Conservation (phyloP, 2,797 vertebrate genomes). For the Semotilus atromaculatus region DNA sequence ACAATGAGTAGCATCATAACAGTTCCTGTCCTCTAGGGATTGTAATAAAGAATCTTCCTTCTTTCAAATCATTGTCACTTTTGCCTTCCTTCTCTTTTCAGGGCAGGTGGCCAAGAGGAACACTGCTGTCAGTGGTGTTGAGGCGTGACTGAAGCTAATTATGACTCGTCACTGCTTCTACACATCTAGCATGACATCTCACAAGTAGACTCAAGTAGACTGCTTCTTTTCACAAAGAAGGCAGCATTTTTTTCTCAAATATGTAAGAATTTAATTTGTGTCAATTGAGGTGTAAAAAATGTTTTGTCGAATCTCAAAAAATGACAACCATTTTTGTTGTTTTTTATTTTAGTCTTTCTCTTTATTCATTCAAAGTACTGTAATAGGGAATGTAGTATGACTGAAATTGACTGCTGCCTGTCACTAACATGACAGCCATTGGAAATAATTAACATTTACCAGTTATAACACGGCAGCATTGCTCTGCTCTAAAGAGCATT, state of each 20-base stretch:
- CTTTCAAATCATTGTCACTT: background rate
- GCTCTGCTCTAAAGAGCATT: background rate
- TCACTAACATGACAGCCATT: background rate
- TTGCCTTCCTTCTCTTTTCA: background rate
- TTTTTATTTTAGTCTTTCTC: background rate
- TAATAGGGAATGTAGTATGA: no score
- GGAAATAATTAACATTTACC: background rate
- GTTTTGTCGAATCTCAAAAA: background rate
- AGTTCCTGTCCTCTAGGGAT: background rate
- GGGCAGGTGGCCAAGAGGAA: background rate
- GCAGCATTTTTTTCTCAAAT: background rate
- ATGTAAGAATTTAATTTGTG: background rate
- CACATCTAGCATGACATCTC: background rate
- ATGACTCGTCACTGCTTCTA: background rate
- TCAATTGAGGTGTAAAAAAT: background rate
- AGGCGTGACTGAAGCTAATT: conserved; percentile 1
- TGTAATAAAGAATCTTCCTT: background rate
- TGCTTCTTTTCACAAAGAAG: background rate
- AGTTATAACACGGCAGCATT: background rate
- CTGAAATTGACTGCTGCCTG: no score
- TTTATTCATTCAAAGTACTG: background rate
- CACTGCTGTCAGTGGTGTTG: background rate
- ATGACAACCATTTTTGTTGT: background rate
- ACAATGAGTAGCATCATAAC: background rate
- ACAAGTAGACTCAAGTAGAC: background rate